Percentiles rank a stretch among this genome's conserved stretches.
phyloP scores from a whole-genome alignment of 1,140 invertebrate species.

The Andrena cerasifolii region DNA sequence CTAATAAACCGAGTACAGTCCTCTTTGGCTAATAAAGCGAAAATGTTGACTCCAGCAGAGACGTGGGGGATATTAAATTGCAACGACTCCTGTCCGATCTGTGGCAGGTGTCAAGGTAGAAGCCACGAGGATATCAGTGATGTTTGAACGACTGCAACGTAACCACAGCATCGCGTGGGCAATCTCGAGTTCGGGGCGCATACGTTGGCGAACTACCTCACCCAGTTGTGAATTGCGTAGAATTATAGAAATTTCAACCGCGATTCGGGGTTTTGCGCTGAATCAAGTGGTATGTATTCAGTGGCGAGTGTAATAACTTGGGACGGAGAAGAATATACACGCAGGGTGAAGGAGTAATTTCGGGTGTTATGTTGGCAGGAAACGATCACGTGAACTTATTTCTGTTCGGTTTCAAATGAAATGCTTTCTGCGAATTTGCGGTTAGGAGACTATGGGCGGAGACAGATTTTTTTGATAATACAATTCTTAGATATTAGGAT shows the following conservation, averaged over 20 bases:
- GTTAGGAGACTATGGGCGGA: too few species aligned
- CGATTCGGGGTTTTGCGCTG: background rate
- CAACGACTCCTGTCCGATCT: too few species aligned
- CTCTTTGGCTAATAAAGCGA: conserved; percentile 29
- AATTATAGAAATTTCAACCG: conserved; percentile 3
- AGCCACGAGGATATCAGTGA: too few species aligned
- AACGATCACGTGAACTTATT: conserved; percentile 10
- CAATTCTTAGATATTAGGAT: too few species aligned
- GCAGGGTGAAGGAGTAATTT: background rate
- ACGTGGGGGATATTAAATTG: background rate
- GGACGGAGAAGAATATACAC: background rate
- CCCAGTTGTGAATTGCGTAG: background rate
- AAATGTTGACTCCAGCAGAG: conserved; percentile 14
- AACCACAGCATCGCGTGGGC: background rate
- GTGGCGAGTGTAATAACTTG: background rate
- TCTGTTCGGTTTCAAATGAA: too few species aligned
- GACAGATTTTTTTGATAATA: too few species aligned
- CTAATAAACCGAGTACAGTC: conserved; percentile 31
- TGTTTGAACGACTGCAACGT: background rate
- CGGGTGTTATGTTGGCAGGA: background rate
- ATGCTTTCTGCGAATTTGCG: too few species aligned
- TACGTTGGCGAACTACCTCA: background rate
- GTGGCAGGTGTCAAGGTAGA: too few species aligned
- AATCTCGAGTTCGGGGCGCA: background rate
- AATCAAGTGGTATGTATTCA: background rate